These are phyloP conservation scores for Catostomus latipinnis DNA, from an alignment of 2,797 vertebrate genomes.

Conservation along the genomic window DNA sequence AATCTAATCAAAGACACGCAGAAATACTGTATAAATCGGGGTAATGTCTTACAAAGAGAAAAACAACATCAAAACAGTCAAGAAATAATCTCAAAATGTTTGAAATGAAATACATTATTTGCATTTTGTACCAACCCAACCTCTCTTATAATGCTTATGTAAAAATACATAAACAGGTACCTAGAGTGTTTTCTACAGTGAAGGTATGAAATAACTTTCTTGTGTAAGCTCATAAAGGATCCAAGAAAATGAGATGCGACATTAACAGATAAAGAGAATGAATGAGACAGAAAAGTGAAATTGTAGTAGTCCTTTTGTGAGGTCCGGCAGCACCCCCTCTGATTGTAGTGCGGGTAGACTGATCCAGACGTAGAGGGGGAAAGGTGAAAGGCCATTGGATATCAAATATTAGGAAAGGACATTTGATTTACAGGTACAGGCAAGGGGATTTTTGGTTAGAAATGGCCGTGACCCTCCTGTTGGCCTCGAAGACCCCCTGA, in stretches of 20 bases:
- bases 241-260: constrained; percentile 57
- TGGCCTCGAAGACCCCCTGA: constrained; percentile 73
- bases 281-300: constrained; percentile 42
- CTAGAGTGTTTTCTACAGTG: constrained; percentile 56
- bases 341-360: constrained; percentile 68
- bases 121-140: constrained; percentile 69
- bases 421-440: constrained; percentile 38
- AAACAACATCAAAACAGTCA: constrained; percentile 66
- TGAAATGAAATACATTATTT: constrained; percentile 69
- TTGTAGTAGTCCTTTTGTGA: constrained; percentile 70
- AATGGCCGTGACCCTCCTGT: constrained; percentile 72
- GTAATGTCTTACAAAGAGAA: constrained; percentile 67
- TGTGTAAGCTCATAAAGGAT: constrained; percentile 27
- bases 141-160: constrained; percentile 64
- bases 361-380: constrained; percentile 58
- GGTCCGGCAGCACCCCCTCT: constrained; percentile 60
- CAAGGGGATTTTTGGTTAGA: constrained; percentile 75
- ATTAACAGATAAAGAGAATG: constrained; percentile 47
- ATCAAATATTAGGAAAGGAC: constrained; percentile 43
- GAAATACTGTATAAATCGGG: constrained; percentile 57
- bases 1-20: constrained; percentile 60
- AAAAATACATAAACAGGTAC: constrained; percentile 63
- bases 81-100: constrained; percentile 67
- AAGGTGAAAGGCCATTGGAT: constrained; percentile 36
- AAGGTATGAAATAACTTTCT: constrained; percentile 66